phyloP scores from a whole-genome alignment of 1,140 invertebrate genomes.

The Camponotus pennsylvanicus region DNA sequence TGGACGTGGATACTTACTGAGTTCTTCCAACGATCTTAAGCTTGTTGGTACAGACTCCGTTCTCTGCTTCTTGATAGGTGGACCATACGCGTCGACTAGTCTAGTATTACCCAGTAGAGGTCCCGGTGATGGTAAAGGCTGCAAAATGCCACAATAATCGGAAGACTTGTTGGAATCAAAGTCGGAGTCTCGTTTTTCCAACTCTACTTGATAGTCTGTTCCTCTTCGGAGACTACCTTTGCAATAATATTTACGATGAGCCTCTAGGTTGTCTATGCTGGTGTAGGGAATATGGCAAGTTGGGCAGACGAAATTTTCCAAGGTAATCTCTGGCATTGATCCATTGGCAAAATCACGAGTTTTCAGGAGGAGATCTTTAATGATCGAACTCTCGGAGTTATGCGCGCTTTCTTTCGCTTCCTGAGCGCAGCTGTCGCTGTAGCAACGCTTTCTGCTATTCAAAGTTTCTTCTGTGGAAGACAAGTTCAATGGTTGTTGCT shows the following conservation, averaged over 20 bases:
- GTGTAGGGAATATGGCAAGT: conserved; percentile 89
- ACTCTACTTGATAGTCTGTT: conserved; percentile 83
- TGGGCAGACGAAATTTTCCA: conserved; percentile 87
- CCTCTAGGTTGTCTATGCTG: conserved; percentile 90
- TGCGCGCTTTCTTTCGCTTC: conserved; percentile 77
- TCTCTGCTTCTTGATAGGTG: conserved; percentile 86
- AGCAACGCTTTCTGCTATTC: conserved; percentile 87
- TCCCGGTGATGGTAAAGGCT: conserved; percentile 91
- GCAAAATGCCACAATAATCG: conserved; percentile 83
- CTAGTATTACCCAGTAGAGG: conserved; percentile 92
- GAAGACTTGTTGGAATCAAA: conserved; percentile 80
- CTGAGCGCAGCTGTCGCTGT: conserved; percentile 87
- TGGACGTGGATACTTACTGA: conserved; percentile 84
- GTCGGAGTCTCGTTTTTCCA: conserved; percentile 86
- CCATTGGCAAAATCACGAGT: conserved; percentile 82
- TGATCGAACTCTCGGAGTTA: conserved; percentile 91
- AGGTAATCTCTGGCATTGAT: conserved; percentile 84
- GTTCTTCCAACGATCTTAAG: conserved; percentile 87
- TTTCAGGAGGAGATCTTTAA: conserved; percentile 94
- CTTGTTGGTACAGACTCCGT: conserved; percentile 85
- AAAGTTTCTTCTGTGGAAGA: conserved; percentile 85
- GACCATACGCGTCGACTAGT: conserved; percentile 89
- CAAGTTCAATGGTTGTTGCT: conserved; percentile 89
- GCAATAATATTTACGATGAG: conserved; percentile 90
- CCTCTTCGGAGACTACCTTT: conserved; percentile 85